Evolutionary conservation across 1,140 invertebrate genomes (phyloP), one percentile per base, ranked within the genome.

Genomic region (Bombus terrestris): DNA sequence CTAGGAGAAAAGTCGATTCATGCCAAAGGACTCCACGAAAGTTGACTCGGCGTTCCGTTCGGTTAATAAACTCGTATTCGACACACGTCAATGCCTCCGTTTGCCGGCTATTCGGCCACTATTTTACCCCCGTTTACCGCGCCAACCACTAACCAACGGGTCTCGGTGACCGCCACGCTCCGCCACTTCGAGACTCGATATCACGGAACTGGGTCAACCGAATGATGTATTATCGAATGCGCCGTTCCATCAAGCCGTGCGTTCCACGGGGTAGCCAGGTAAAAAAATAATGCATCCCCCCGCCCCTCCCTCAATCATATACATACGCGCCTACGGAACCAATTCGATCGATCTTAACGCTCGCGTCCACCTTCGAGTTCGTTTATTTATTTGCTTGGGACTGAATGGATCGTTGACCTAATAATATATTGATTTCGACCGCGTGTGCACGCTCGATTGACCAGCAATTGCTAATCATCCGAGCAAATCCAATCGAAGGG

Each of bases 221-320:
- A 86, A 86, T 72, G 73, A 83, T 77, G 81, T 83, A 86, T 86
- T 75, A 83, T 86, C 85, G 83, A 81, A 85, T 80, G 25, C 41
- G n/a, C 39, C 77, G 83, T 79, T 47, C 76, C 83, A 79, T 80
- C 64, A 25, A 57, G 35, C 32, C 25, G 39, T 43, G 53, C 39
- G 43, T 81, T 81, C 78, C 57, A 41, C 77, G n/a, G 37, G 4
- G 0, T 28, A 32, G 22, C 59, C 66, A 69, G 68, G 39, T 71
- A 15, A 62, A 59, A 85, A 39, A 77, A 59, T 59, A 62, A 59
- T 18, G 12, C 39, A 62, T 25, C 18, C 59, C 10, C 12, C 57
- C 32, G 32, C 32, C 3, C 10, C 28, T 1, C 0, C 13, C 6
- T 2, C 64, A 2, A 6, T 35, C 64, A 66, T 35, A 18, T 32